Base-by-base conservation (phyloP, 1,140 invertebrate species). In the Heliconius hewitsoni region DNA sequence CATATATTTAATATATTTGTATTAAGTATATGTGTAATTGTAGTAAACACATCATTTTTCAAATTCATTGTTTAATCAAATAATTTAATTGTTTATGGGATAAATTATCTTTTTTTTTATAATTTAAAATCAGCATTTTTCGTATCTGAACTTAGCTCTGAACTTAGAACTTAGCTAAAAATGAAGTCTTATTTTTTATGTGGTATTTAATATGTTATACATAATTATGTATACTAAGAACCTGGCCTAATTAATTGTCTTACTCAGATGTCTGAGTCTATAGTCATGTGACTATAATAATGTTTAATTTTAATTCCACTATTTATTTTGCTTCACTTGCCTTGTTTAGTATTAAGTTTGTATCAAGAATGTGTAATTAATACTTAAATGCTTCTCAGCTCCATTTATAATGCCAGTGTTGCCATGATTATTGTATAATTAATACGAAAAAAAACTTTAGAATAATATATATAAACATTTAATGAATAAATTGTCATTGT, bases 241-340 rank as follows among this genome's bases (percentile, higher is more conserved):
- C 8, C 11, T 66, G 60, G 60, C 60, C 60, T 66, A 66, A 46
- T 16, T 4, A 16, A 16, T 16, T 46, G 42, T 16, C 42, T 42
- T 9, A 42, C 42, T 16, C 13, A 27, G 57, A 19, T n/a, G n/a
- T n/a, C n/a, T n/a, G n/a, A n/a, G n/a, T n/a, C n/a, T n/a, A n/a
- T n/a, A n/a, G n/a, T n/a, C n/a, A n/a, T n/a, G n/a, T n/a, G 57
- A 60, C 57, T 60, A 27, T 60, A 60, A 60, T 18, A 46, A 9
- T 60, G 6, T 75, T 76, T 76, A 23, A 70, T 37, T 23, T 70
- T 70, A 70, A 76, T 23, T 18, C 42, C 30, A 70, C 39, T 76
- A 76, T 76, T 76, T 76, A 76, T 76, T 76, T 76, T 46, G 57
- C 57, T 34, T 39, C 39, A 30, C 74, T 76, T 76, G 74, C 74